Conservation (phyloP, 92 coral and sea anemone species). For the Heliopora coerulea region DNA sequence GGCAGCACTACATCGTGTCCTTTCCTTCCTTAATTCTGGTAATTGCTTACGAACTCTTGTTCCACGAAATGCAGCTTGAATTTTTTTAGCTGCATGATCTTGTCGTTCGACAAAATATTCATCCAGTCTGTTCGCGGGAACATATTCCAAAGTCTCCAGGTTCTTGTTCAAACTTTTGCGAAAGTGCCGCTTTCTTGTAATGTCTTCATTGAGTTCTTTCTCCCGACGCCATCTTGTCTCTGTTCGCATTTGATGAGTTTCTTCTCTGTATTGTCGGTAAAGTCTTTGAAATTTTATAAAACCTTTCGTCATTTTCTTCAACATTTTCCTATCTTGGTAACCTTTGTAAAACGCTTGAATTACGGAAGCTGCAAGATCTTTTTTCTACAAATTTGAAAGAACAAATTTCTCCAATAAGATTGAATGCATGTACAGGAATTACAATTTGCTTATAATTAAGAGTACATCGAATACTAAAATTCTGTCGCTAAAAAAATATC, state of each 20-base stretch:
- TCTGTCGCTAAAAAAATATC: too few relatives aligned
- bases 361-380: constrained; percentile 75
- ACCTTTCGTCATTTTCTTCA: constrained; percentile 63
- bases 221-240: constrained; percentile 58
- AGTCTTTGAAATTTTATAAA: constrained; percentile 72
- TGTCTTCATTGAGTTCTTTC: constrained; percentile 56
- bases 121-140: constrained; percentile 89
- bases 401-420: not conserved
- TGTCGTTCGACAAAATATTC: constrained; percentile 74
- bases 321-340: constrained; percentile 61
- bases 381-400: constrained; percentile 51
- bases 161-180: constrained; percentile 82
- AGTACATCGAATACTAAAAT: too few relatives aligned
- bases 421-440: too few relatives aligned
- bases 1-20: constrained; percentile 66
- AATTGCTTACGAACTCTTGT: constrained; percentile 57
- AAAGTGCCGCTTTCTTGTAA: constrained; percentile 71
- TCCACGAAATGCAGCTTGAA: constrained; percentile 94
- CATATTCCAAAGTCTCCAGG: constrained; percentile 78
- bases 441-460: too few relatives aligned
- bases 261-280: constrained; percentile 61
- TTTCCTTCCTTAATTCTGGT: constrained; percentile 40
- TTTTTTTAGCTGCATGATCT: constrained; percentile 81
- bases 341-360: constrained; percentile 90
- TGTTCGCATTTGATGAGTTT: constrained; percentile 56